These are phyloP conservation scores for Nephrotoma guestfalica DNA, from an alignment of 2,888 invertebrate species.

Conservation along the genomic window DNA sequence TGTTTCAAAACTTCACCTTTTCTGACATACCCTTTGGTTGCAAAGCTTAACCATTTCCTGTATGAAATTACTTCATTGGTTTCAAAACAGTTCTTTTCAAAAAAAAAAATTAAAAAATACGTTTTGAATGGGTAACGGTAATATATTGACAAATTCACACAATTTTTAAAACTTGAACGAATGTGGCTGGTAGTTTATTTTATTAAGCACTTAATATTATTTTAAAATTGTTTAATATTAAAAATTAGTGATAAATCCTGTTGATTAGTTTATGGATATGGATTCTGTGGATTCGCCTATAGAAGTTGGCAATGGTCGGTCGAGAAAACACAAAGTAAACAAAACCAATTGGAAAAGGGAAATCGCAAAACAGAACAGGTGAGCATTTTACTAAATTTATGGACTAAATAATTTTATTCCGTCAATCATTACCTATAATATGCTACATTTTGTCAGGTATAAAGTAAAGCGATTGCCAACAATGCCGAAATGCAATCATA, in stretches of 20 bases:
- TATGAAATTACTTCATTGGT: too few species aligned
- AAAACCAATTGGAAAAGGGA: not conserved
- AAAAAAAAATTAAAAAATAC: too few species aligned
- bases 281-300: not conserved
- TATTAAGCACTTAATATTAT: too few species aligned
- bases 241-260: not conserved
- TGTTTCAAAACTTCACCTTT: too few species aligned
- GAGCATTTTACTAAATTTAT: not conserved
- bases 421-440: not conserved
- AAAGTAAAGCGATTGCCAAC: not conserved
- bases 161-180: too few species aligned
- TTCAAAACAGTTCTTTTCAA: too few species aligned
- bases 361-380: not conserved
- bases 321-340: too few species aligned
- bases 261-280: not conserved
- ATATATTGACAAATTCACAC: too few species aligned
- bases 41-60: too few species aligned
- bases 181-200: too few species aligned
- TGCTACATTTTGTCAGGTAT: not conserved
- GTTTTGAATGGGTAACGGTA: too few species aligned
- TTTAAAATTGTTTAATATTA: not conserved
- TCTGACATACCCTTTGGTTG: too few species aligned
- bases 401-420: not conserved
- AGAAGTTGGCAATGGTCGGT: not conserved
- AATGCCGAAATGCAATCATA: not conserved